Evolutionary conservation across 2,797 vertebrate species (phyloP), one percentile per base, ranked within the genome.

Genomic region (Sus cebifrons): DNA sequence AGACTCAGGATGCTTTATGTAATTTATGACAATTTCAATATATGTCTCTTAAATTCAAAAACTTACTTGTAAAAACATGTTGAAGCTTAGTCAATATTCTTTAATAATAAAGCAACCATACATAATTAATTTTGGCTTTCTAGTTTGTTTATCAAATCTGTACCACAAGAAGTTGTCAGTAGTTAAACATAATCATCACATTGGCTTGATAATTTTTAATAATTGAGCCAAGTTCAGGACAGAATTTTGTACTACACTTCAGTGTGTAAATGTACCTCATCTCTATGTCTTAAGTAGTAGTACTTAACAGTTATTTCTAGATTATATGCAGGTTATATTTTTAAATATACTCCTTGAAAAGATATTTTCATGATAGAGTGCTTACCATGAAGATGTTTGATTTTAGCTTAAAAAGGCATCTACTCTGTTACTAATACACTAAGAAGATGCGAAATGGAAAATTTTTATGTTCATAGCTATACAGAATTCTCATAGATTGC

Each of bases 401-500:
- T 56, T 92, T 96, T 16, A 85, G 3, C 20, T 84, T 95, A 75
- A 36, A 93, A 88, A 91, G 78, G 70, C 21, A 52, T 86, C 75
- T 86, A 81, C 36, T 83, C 44, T 85, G 27, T 93, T 87, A 92
- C 85, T 87, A 86, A 81, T 84, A 84, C 32, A 81, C 36, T 64
- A 70, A 86, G 58, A 44, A 54, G 58, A 85, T 82, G 9, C 18
- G 40, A 94, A 90, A 96, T 94, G 82, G 49, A 91, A 96, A 56
- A 54, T 32, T 93, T 95, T 94, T 86, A 86, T 92, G 52, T 97
- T 94, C 60, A 58, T 65, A 92, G 82, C 83, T 92, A 54, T 14
- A 86, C 21, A 95, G 27, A 92, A 91, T 95, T 93, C 73, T 96
- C 96, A 12, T 97, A 94, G 96, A 94, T 92, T 96, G 49, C 83